Base-by-base conservation (phyloP, 1,140 invertebrate genomes). In the Eumeta japonica region DNA sequence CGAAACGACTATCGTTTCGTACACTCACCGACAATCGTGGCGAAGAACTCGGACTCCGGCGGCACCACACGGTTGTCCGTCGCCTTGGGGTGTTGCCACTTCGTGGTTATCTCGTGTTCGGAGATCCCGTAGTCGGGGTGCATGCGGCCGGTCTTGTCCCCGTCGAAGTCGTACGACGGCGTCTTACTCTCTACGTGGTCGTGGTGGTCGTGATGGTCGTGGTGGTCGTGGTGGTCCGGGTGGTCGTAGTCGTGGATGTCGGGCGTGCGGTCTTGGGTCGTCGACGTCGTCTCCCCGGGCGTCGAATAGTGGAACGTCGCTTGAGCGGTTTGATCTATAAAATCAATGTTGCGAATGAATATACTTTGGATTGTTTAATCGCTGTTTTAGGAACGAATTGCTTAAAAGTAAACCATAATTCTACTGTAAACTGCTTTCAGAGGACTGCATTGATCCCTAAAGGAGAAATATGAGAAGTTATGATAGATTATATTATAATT, bases 11-110 rank as follows among this genome's bases (percentile, higher is more conserved):
- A n/a, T n/a, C n/a, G 4, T 30, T 30, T 12, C 9, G 13, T 13
- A 12, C 2, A 54, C 67, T 65, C 30, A 74, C 68, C 68, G 47
- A 74, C 64, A 46, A 74, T 63, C 49, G 68, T 74, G 16, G 68
- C 68, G 28, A 64, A 62, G 45, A 64, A 64, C 37, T 64, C 61
- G 10, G 61, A 64, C 31, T 64, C 56, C 2, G 58, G 58, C 11
- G 55, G 55, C 17, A 61, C 58, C 5, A 61, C 55, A 17, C 53
- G 48, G 32, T 56, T 54, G 35, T 61, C 53, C 3, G 55, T 61
- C 3, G 53, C 12, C 30, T 61, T 72, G 3, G 66, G 55, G 33
- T 68, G 50, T 42, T 70, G 66, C 61, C 62, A 67, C 29, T 65
- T 68, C 1, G 64, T 64, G 3, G 65, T 67, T 4, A 64, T 57